Evolutionary conservation across 2,888 invertebrate genomes (phyloP), one percentile per base, ranked within the genome.

Genomic region (Lasioglossum figueresi): DNA sequence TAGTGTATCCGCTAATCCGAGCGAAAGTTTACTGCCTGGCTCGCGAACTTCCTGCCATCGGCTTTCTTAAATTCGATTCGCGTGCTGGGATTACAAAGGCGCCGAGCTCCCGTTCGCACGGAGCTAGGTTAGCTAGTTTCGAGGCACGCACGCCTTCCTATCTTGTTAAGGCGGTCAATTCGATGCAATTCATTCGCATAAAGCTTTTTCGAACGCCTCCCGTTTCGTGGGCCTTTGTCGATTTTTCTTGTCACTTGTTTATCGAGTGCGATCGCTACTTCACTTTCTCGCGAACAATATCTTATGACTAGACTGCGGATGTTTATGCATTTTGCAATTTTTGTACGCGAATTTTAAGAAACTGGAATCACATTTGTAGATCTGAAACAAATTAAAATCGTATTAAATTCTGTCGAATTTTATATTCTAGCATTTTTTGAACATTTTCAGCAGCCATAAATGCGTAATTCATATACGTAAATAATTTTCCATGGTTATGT

Each of bases 31-130:
- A 43, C 73, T 75, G 82, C 82, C 88, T 85, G 86, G 84, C 88
- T 87, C 83, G 88, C 79, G 84, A 88, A 86, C 80, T 85, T 79
- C 71, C 66, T 45, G 68, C 80, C 73, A 79, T 84, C 82, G 83
- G 83, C 82, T 92, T 91, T 90, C 91, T 91, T 90, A 88, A 88
- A 92, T 90, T 91, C 92, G 89, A 90, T 91, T 92, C 89, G 91
- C 91, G 92, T 91, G 89, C 88, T 86, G 90, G 90, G 91, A 90
- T 92, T 89, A 89, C 89, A 80, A 82, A 85, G 88, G 85, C 76
- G 79, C 80, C 43, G 85, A 79, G 83, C 84, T 80, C 88, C 86
- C 82, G 76, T 82, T 86, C 86, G 80, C 90, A 85, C 83, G 88
- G 73, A 89, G 86, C 82, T 78, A 88, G 86, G 89, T 90, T 86